Evolutionary conservation across 2,888 invertebrate species (phyloP).

Genomic region (Selenia dentaria): DNA sequence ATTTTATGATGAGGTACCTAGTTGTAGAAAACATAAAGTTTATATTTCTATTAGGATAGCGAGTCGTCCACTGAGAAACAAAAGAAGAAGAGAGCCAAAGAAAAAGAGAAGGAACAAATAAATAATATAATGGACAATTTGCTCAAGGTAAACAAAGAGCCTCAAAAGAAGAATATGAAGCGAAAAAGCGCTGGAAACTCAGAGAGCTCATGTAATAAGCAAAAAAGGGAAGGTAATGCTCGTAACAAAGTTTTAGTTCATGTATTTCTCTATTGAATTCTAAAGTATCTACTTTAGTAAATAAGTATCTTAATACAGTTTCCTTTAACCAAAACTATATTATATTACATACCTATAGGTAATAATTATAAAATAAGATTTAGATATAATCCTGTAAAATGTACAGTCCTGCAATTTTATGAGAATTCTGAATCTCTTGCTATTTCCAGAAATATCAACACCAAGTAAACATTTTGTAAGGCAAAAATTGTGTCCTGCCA

Average conservation of each 20-base stretch:
- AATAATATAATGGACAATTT: not conserved
- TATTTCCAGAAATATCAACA: slow-evolving; percentile 26
- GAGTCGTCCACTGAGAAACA: slow-evolving; percentile 31
- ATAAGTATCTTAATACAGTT: too few relatives aligned
- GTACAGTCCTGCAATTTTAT: too few relatives aligned
- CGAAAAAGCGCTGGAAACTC: slow-evolving; percentile 60
- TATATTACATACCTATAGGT: too few relatives aligned
- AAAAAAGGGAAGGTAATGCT: slow-evolving; percentile 58
- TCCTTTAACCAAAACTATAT: too few relatives aligned
- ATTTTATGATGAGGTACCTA: too few relatives aligned
- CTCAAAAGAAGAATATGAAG: slow-evolving; percentile 54
- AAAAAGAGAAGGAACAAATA: slow-evolving; percentile 51
- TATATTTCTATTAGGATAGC: slow-evolving; percentile 9
- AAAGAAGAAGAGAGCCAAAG: slow-evolving; percentile 51
- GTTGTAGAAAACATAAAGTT: too few relatives aligned
- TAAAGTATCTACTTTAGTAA: too few relatives aligned
- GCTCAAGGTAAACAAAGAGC: slow-evolving; percentile 33
- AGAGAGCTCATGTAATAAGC: slow-evolving; percentile 47
- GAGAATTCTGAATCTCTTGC: too few relatives aligned
- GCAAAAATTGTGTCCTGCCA: slow-evolving; percentile 36
- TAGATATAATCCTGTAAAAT: too few relatives aligned
- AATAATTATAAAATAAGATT: too few relatives aligned
- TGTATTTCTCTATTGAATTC: too few relatives aligned
- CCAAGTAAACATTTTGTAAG: slow-evolving; percentile 36
- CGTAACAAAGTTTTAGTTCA: too few relatives aligned